Base-by-base conservation (phyloP, 2,797 vertebrate species). In the Chrosomus eos region DNA sequence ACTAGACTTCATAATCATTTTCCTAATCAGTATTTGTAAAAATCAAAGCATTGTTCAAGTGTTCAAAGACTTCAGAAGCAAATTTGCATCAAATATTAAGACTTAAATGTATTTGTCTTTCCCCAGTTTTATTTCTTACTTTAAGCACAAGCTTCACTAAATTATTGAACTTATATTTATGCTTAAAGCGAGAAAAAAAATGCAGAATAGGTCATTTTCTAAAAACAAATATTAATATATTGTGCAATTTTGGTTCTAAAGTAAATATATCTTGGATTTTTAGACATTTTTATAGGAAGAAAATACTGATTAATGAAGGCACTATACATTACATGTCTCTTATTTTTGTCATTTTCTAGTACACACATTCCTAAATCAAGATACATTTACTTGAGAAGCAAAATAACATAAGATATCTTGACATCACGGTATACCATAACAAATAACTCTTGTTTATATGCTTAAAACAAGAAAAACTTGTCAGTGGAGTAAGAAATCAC, bases 11-110 rank as follows among this genome's bases (percentile, higher is more conserved):
- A 60, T 18, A 40, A 76, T 58, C 23, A 76, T 10, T 76, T 58
- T 26, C 43, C 55, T 75, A 14, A 75, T 75, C 33, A 76, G 53
- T 60, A 26, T 76, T 33, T 76, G 33, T 40, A 76, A 40, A 77
- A 77, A 55, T 55, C 48, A 5, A 58, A 58, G 33, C 14, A 60
- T 18, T n/a, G 14, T 77, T 60, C 36, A 77, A 60, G 40, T 33
- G 33, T 76, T 40, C 33, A 76, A 58, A 76, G 21, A 36, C 51
- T 38, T 18, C 7, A 38, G 4, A 60, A 76, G n/a, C n/a, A 58
- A 9, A 60, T 77, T 77, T 40, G 53, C 23, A 26, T 75, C 36
- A 36, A 31, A 55, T 60, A 60, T 26, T 40, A 60, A 58, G 36
- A 60, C 53, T 53, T 51, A 36, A 7, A 3, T 53, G 10, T 31